Base-by-base conservation (phyloP, 2,113 vertebrate species). In the Parotia lawesii region DNA sequence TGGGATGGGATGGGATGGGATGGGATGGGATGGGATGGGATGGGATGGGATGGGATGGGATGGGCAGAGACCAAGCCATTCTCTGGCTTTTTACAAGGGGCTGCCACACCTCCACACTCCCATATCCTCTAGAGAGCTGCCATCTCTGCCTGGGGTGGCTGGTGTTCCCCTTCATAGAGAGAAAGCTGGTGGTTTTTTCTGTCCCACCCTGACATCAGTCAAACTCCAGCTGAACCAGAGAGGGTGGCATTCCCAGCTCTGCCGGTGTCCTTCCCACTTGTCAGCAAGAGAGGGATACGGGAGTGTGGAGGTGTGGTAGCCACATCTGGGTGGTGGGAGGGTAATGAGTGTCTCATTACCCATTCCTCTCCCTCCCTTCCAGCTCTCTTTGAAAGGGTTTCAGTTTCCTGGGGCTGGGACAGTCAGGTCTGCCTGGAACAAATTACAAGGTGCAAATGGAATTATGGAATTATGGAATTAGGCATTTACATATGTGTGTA, bases 401-500 rank as follows among this genome's bases (percentile, higher is more conserved):
- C n/a, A 79, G 35, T 38, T 64, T 82, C 14, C 42, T 10, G 4
- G 35, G 14, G 24, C 8, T 35, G 20, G 64, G 33, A 42, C 5
- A 3, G 21, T 37, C 48, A 54, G 24, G 38, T 38, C 45, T 61
- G 13, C 22, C 53, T 67, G 35, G 54, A 57, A 37, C 15, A 62
- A 82, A 50, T 7, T 48, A 31, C 25, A 21, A 10, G 22, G 23
- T 27, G 58, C 60, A 62, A 54, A 2, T 1, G 3, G 40, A 54
- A 76, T 37, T 14, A 2, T 1, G 3, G 40, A 54, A 76, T 37
- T 14, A 2, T 1, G 3, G 40, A 54, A 76, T 37, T 14, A 12
- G 1, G 6, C 12, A 28, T 69, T 42, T 38, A 4, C 11, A 3
- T 2, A 2, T 1, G 3, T 17, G 6, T 16, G 13, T 17, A 5